Evolutionary conservation across 2,113 vertebrate genomes (phyloP).

Genomic region (Lasiurus borealis): DNA sequence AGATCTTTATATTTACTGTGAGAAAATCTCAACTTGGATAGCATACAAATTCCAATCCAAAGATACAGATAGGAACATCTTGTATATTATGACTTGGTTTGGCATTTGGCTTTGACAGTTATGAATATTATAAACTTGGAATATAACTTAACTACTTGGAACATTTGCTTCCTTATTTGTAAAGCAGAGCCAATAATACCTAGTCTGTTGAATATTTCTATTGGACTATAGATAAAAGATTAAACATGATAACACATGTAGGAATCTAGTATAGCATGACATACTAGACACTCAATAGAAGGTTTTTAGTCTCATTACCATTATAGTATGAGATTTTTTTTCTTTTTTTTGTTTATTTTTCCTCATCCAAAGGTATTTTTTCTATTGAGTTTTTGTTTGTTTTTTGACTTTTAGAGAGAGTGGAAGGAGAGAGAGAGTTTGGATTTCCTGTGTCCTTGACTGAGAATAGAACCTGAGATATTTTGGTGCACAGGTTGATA

Average conservation of each 20-base stretch:
- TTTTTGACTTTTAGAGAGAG: too few species aligned
- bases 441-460: too few species aligned
- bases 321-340: background rate
- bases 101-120: conserved; percentile 19
- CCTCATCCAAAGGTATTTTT: too few species aligned
- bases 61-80: background rate
- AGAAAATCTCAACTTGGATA: background rate
- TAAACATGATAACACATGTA: conserved; percentile 11
- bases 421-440: too few species aligned
- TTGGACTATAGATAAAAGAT: conserved; percentile 6
- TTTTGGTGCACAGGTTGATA: too few species aligned
- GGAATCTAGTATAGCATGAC: background rate
- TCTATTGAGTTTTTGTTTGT: too few species aligned
- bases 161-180: background rate
- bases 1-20: background rate
- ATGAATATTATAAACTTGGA: too few species aligned
- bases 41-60: background rate
- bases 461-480: too few species aligned
- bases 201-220: background rate
- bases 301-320: background rate
- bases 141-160: conserved; percentile 22
- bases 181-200: background rate
- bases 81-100: background rate
- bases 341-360: too few species aligned
- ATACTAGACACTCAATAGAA: background rate